Percentiles rank a stretch among this genome's conserved stretches.
Conservation (phyloP, 2,888 invertebrate genomes). For the Pseudococcus jackbeardsleyi region DNA sequence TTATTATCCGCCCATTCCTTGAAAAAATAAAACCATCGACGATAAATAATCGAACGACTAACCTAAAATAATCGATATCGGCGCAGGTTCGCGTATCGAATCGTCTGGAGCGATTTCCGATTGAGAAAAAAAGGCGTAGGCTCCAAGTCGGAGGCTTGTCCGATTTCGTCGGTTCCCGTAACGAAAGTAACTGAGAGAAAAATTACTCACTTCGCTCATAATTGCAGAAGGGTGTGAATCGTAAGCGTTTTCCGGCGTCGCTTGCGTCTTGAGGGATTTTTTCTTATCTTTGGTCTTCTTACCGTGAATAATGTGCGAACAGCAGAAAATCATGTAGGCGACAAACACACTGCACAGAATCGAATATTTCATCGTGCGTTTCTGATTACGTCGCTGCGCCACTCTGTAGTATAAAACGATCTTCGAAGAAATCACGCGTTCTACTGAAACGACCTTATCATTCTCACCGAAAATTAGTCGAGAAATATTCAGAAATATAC, state of each 20-base stretch:
- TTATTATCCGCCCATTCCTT: conserved; percentile 31
- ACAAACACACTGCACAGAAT: neutral
- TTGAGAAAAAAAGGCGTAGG: neutral
- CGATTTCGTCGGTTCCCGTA: neutral
- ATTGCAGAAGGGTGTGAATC: neutral
- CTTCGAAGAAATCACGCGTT: neutral
- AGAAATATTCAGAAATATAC: neutral
- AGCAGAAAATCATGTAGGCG: neutral
- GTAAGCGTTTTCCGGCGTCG: neutral
- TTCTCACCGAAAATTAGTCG: neutral
- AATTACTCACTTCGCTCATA: neutral
- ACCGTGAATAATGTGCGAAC: neutral
- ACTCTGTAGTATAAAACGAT: neutral
- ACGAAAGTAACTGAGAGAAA: neutral
- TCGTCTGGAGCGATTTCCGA: neutral
- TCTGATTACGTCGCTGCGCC: neutral
- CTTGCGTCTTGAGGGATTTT: neutral
- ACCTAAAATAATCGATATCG: too few relatives aligned
- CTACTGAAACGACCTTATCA: neutral
- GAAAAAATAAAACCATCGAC: neutral
- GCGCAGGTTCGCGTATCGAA: too few relatives aligned
- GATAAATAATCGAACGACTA: too few relatives aligned
- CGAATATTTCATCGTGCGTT: neutral
- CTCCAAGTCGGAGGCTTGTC: too few relatives aligned
- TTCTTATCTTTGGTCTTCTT: neutral